Evolutionary conservation across 2,797 vertebrate genomes (phyloP), one percentile per base, ranked within the genome.

Genomic region (Sciurus vulgaris): DNA sequence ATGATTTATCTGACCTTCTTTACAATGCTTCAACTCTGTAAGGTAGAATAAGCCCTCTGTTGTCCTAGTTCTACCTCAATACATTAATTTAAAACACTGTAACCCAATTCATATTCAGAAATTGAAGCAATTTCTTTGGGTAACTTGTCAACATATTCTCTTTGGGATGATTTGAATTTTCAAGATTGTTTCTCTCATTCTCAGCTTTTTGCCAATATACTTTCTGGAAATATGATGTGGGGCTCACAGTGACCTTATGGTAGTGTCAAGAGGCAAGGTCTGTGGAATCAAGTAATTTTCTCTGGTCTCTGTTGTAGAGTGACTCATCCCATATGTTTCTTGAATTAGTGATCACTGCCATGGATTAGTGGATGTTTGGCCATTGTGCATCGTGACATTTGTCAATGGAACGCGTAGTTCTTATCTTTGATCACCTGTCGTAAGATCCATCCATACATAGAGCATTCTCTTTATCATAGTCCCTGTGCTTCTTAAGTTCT

Each of bases 11-110:
- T 84, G n/a, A 47, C 61, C 47, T 89, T 63, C 44, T 5, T 38
- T 47, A n/a, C 18, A 67, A 41, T 30, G 15, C 12, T 24, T 82
- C 59, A 17, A 17, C 17, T 17, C 12, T 74, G 4, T 33, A 41
- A 47, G 10, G 44, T 38, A 33, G 9, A 70, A 73, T 7, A 51
- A 73, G n/a, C 24, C 17, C 3, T 33, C 11, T 26, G 2, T 44
- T 26, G 10, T 6, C 33, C 5, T 20, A 20, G 0, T 10, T 8
- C 5, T 1, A 41, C 1, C 20, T 78, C 26, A 14, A 10, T 44
- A 11, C 14, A 0, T 76, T 65, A 70, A 69, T 65, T 79, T 90
- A 63, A 3, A 63, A 9, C 65, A 30, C 7, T 54, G 18, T 9
- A 63, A 95, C 61, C 4, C 41, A 20, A 51, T 81, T 72, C 30